phyloP scores from a whole-genome alignment of 2,797 vertebrate species.

The Sebastes reedi region DNA sequence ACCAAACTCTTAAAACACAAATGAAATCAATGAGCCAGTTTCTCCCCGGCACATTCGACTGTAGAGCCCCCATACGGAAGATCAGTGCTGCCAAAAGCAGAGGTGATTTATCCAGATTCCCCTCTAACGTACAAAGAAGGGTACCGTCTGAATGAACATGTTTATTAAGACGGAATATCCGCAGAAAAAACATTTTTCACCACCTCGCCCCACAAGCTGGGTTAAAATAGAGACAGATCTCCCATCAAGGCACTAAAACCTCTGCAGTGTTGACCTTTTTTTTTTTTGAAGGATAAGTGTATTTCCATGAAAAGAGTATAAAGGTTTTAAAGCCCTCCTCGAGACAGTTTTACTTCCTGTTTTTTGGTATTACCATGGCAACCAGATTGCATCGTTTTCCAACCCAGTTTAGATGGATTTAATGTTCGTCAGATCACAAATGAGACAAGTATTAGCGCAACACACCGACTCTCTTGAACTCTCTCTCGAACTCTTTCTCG shows the following conservation, averaged over 20 bases:
- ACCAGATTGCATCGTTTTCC: too few relatives aligned
- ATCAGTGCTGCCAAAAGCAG: conserved; percentile 15
- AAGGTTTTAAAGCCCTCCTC: background rate
- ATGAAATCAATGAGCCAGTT: conserved; percentile 18
- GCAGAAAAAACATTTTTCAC: background rate
- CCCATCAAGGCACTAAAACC: background rate
- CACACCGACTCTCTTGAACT: too few relatives aligned
- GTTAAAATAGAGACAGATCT: conserved; percentile 4
- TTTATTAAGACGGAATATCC: background rate
- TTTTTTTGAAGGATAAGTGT: background rate
- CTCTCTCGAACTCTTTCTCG: too few relatives aligned
- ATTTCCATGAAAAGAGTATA: conserved; percentile 13
- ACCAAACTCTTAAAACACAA: conserved; percentile 10
- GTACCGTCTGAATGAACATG: background rate
- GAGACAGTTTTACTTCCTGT: background rate
- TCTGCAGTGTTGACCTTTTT: conserved; percentile 7
- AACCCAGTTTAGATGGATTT: too few relatives aligned
- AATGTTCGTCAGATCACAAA: too few relatives aligned
- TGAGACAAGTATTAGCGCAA: too few relatives aligned
- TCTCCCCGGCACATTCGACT: conserved; percentile 7
- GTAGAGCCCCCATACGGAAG: conserved; percentile 1
- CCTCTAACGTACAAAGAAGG: conserved; percentile 15
- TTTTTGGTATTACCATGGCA: background rate
- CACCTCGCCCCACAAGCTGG: background rate
- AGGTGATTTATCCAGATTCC: conserved; percentile 39